Base-by-base conservation (phyloP, 2,797 vertebrate species). In the Peromyscus nudipes region DNA sequence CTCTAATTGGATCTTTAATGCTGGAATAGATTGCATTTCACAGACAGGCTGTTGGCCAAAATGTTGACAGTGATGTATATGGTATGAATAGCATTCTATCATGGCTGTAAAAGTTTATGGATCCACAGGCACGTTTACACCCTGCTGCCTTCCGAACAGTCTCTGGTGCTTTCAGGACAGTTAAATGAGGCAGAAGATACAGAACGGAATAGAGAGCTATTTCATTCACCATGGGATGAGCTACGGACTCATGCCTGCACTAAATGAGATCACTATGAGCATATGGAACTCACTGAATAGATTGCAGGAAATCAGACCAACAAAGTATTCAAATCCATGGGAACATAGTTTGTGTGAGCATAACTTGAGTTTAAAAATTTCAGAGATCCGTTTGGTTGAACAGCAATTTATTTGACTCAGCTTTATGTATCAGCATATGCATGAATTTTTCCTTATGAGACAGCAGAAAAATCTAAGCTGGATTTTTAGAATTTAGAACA, bases 1-100 rank as follows among this genome's bases (percentile, higher is more conserved):
- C 31, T 69, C 52, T 69, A 60, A 40, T 93, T 49, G 65, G 81
- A 94, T 57, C 17, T 85, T 37, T 83, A 90, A 92, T 91, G 31
- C 6, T 88, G 5, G 6, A 31, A 93, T 90, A 67, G 46, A 55
- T 4, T 46, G 31, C 37, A 89, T 85, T 76, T 81, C 62, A 79
- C 14, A 89, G 64, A 69, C 37, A 67, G 57, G 31, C 49, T 40
- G 13, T 29, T 69, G 62, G 52, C 46, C 34, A 55, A 91, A 84
- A 91, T 80, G 79, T 81, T 67, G 19, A 81, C 8, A 88, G 46
- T 43, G 83, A 52, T 19, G 31, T n/a, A 57, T 9, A 80, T 21
- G 40, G 25, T 93, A 25, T 34, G 89, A 88, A 60, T 76, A 29
- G 21, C 23, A 13, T 69, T 83, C 43, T 31, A n/a, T 27, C 43